A percentile compares a stretch with the other conserved stretches of the same genome.
phyloP scores from a whole-genome alignment of 2,888 invertebrate species.

The Scaptomyza cyrtandrae region DNA sequence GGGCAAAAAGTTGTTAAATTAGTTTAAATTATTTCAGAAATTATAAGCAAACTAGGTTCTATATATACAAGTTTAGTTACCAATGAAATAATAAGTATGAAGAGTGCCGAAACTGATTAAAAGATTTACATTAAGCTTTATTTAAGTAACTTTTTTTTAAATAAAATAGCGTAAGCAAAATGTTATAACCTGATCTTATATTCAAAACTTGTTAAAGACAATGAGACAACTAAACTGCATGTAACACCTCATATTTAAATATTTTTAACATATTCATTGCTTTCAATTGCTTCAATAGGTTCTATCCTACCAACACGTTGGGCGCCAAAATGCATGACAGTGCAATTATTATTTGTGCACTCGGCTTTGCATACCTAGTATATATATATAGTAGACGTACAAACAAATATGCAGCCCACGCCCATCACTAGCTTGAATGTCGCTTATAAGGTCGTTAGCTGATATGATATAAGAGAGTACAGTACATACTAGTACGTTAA shows the following conservation, averaged over 20 bases:
- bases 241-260: background rate
- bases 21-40: too few relatives aligned
- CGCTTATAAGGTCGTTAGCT: slow-evolving; percentile 18
- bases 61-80: too few relatives aligned
- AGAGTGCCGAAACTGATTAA: too few relatives aligned
- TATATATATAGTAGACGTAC: background rate
- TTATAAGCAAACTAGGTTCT: too few relatives aligned
- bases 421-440: slow-evolving; percentile 33
- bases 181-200: too few relatives aligned
- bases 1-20: background rate
- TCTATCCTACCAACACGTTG: background rate
- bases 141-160: too few relatives aligned
- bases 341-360: slow-evolving; percentile 8
- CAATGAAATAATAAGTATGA: too few relatives aligned
- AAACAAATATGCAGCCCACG: slow-evolving; percentile 6
- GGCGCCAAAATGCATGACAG: slow-evolving; percentile 6
- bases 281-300: background rate
- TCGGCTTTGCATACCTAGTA: background rate
- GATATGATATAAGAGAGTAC: slow-evolving; percentile 31
- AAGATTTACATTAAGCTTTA: too few relatives aligned
- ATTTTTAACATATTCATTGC: background rate
- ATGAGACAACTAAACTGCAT: too few relatives aligned
- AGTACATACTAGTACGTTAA: background rate
- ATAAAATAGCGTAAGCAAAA: too few relatives aligned
- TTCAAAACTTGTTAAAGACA: too few relatives aligned